These are phyloP conservation scores for Dicaeum eximium DNA, from an alignment of 2,113 vertebrate species.

Conservation along the genomic window DNA sequence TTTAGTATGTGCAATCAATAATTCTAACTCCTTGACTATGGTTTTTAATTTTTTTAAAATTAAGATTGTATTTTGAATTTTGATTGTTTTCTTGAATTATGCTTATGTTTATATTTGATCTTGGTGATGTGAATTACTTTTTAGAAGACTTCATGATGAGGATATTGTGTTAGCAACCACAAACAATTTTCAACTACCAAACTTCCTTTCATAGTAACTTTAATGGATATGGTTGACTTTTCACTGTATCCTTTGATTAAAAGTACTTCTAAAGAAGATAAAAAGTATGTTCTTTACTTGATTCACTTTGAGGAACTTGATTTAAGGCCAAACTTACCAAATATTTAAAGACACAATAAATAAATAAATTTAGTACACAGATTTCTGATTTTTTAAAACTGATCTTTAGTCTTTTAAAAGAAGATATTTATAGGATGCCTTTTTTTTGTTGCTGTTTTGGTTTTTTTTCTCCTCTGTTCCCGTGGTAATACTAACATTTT, in stretches of 20 bases:
- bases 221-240: not conserved
- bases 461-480: accelerated
- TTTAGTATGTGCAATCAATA: not conserved
- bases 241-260: not conserved
- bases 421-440: not conserved
- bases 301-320: not conserved
- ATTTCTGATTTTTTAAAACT: not conserved
- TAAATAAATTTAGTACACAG: not conserved
- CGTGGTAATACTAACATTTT: not conserved
- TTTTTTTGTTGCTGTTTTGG: not conserved
- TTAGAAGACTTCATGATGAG: not conserved
- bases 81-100: not conserved
- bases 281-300: not conserved
- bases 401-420: not conserved
- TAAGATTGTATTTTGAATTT: not conserved
- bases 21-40: not conserved
- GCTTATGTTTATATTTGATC: not conserved
- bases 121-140: not conserved
- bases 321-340: not conserved
- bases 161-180: not conserved
- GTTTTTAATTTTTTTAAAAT: not conserved
- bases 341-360: not conserved
- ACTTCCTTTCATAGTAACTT: not conserved
- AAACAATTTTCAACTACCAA: not conserved
- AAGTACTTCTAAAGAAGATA: too few species aligned